Percentiles rank a stretch among this genome's conserved stretches.
Evolutionary conservation across 2,888 invertebrate genomes (phyloP).

Genomic region (Microctonus aethiopoides): DNA sequence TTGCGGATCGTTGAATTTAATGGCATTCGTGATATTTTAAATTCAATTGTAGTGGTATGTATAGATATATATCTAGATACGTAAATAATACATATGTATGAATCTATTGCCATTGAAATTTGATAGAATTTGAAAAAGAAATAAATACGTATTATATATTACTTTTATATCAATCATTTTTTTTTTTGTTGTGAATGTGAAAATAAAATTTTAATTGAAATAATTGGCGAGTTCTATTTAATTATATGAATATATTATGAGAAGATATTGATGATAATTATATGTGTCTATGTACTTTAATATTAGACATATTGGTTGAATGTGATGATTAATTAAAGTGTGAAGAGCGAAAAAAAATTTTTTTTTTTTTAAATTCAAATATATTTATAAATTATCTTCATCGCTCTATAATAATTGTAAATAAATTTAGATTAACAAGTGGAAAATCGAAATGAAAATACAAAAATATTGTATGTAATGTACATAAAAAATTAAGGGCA

Average conservation of each 20-base stretch:
- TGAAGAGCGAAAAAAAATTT: not conserved
- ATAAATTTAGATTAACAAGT: slow-evolving; percentile 42
- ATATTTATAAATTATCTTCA: slow-evolving; percentile 14
- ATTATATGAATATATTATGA: not conserved
- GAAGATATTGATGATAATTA: not conserved
- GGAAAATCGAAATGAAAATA: slow-evolving; percentile 45
- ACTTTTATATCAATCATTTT: not conserved
- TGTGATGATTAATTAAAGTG: not conserved
- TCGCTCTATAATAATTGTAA: slow-evolving; percentile 41
- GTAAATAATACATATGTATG: not conserved
- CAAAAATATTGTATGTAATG: slow-evolving; percentile 54
- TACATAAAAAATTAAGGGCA: slow-evolving; percentile 50
- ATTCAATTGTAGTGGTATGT: not conserved
- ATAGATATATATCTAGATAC: not conserved
- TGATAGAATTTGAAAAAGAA: not conserved
- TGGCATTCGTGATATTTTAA: slow-evolving; percentile 3
- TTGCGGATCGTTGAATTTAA: not conserved
- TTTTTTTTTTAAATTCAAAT: not conserved
- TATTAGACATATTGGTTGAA: not conserved
- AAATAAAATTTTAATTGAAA: not conserved
- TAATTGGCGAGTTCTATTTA: not conserved
- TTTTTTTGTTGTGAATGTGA: not conserved
- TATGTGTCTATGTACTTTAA: too few species aligned
- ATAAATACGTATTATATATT: not conserved
- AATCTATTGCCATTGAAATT: not conserved